Base-by-base conservation (phyloP, 2,888 invertebrate genomes). In the Drosophila mimica region DNA sequence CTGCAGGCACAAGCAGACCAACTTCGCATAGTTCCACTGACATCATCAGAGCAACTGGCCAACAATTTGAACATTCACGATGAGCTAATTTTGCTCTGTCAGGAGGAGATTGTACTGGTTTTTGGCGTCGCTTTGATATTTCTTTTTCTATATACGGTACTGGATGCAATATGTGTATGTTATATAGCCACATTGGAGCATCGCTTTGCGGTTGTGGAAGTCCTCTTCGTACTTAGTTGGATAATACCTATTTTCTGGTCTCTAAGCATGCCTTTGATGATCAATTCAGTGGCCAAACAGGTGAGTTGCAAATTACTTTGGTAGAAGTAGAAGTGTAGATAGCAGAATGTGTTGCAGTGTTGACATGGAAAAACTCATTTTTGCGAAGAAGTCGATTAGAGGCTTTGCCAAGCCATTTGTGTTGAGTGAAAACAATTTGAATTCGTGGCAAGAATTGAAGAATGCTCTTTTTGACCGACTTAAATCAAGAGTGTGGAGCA, bases 261-360 rank as follows among this genome's bases (percentile, higher is more conserved):
- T 30, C 43, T 81, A n/a, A 51, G 54, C 33, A 38, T 83, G 8
- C 81, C 81, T 11, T 9, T 83, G 31, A 34, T 54, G 13, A 53
- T 62, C 0, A 83, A 77, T 51, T 54, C 63, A 40, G 48, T 81
- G 33, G 33, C 46, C 8, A 43, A n/a, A 28, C 31, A 65, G 62
- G 63, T 62, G 38, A 62, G 64, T 62, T 4, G 15, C 46, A 46
- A 46, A 46, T 46, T 2, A 15, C 20, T 46, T 15, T 15, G 15
- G 15, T 25, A 25, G 25, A 25, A 25, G 25, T 15, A 34, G 34
- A 13, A 34, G 34, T 13, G 34, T 34, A 15, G 34, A 34, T 15
- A 34, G 15, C 13, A 34, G 34, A 34, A 34, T 15, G 15, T 13
- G 13, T 34, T 34, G 5, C 5, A 13, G 5, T 13, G 25, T 25